phyloP scores from a whole-genome alignment of 2,888 invertebrate genomes.

The Drosophila basisetae region DNA sequence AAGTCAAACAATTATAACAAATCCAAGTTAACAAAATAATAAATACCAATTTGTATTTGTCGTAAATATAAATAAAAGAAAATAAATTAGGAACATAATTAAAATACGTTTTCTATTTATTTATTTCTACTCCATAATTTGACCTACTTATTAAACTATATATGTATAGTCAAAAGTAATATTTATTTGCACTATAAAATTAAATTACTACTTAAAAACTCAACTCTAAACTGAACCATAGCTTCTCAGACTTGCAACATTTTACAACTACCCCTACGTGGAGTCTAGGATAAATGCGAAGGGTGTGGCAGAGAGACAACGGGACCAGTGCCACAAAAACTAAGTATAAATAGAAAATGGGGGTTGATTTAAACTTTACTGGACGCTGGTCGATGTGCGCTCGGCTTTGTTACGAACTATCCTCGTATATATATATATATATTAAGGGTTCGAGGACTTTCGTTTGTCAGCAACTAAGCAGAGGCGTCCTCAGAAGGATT shows the following conservation, averaged over 20 bases:
- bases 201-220: not conserved
- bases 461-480: not conserved
- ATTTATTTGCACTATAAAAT: not conserved
- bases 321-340: slow-evolving; percentile 13
- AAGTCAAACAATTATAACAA: not conserved
- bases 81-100: not conserved
- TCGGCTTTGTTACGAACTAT: slow-evolving; percentile 13
- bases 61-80: not conserved
- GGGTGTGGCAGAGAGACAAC: slow-evolving; percentile 6
- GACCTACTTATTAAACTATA: not conserved
- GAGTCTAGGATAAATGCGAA: not conserved
- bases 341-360: slow-evolving; percentile 8
- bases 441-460: slow-evolving; percentile 2
- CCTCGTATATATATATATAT: not conserved
- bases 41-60: not conserved
- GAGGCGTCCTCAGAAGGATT: not conserved
- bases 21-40: not conserved
- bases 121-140: not conserved
- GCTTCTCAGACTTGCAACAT: no score
- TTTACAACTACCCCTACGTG: not conserved
- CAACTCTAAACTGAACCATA: not conserved
- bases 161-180: not conserved
- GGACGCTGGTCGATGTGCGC: slow-evolving; percentile 49
- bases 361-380: slow-evolving; percentile 50
- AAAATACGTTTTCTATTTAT: not conserved